phyloP scores from a whole-genome alignment of 2,888 invertebrate genomes.

The Scaptomyza polygonia region DNA sequence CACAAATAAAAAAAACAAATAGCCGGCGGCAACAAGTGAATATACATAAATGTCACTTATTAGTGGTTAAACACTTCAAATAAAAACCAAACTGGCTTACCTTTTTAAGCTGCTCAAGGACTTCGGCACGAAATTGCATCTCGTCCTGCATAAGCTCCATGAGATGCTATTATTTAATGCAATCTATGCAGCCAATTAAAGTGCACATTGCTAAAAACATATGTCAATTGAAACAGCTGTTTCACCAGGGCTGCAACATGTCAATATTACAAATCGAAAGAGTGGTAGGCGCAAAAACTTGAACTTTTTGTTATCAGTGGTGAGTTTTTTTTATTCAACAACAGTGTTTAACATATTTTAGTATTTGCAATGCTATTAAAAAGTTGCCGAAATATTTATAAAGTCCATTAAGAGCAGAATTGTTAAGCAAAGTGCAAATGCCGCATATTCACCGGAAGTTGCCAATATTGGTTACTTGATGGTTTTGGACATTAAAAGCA shows the following conservation, averaged over 20 bases:
- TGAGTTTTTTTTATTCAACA: too few species aligned
- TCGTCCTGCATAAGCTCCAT: conserved; percentile 38
- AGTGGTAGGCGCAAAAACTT: too few species aligned
- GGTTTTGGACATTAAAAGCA: too few species aligned
- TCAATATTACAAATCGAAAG: too few species aligned
- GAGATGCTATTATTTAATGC: background rate
- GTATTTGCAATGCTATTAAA: too few species aligned
- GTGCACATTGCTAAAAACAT: background rate
- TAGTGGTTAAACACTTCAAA: background rate
- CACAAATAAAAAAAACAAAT: background rate
- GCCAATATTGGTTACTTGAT: too few species aligned
- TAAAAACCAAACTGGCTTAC: background rate
- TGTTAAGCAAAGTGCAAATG: too few species aligned
- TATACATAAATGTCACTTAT: background rate
- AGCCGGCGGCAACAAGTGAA: conserved; percentile 1
- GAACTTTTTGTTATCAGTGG: too few species aligned
- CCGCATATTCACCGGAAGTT: too few species aligned
- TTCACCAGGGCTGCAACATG: conserved; percentile 4
- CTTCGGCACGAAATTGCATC: conserved; percentile 9
- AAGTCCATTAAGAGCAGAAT: too few species aligned
- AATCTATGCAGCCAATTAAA: background rate
- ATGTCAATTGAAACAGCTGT: conserved; percentile 2
- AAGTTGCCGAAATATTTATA: too few species aligned
- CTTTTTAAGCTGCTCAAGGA: conserved; percentile 29
- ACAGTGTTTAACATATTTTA: too few species aligned